Evolutionary conservation across 2,797 vertebrate species (phyloP).

Genomic region (Dallia pectoralis): DNA sequence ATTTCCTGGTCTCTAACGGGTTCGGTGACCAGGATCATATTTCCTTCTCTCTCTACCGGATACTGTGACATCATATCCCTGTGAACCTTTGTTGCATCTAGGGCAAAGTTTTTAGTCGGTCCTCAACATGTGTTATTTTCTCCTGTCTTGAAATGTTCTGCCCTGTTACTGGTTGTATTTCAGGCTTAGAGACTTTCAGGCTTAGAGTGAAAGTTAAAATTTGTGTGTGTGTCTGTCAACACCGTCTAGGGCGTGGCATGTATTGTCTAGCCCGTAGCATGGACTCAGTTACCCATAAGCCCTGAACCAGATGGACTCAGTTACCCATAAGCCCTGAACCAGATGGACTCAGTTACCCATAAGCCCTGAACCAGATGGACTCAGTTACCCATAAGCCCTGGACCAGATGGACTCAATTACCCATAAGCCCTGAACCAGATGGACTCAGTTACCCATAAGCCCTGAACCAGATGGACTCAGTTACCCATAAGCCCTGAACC

Average conservation of each 20-base stretch:
- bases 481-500: background rate
- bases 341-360: background rate
- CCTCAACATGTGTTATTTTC: constrained; percentile 59
- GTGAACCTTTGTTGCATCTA: constrained; percentile 42
- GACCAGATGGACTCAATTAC: no score
- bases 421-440: no score
- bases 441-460: no score
- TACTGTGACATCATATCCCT: constrained; percentile 42
- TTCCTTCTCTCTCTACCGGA: constrained; percentile 46
- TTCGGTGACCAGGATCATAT: constrained; percentile 50
- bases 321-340: no score
- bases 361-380: background rate
- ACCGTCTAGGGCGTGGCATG: background rate
- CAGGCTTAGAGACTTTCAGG: background rate
- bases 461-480: no score
- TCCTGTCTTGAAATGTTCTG: constrained; percentile 28
- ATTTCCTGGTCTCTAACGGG: constrained; percentile 45
- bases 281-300: no score
- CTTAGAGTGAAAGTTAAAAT: no score
- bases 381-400: no score
- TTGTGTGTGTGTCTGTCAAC: background rate
- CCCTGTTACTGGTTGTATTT: background rate
- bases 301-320: no score
- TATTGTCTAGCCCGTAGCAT: background rate
- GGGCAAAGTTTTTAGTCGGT: constrained; percentile 52